Base-by-base conservation (phyloP, 2,113 vertebrate species). In the Odobenus rosmarus region DNA sequence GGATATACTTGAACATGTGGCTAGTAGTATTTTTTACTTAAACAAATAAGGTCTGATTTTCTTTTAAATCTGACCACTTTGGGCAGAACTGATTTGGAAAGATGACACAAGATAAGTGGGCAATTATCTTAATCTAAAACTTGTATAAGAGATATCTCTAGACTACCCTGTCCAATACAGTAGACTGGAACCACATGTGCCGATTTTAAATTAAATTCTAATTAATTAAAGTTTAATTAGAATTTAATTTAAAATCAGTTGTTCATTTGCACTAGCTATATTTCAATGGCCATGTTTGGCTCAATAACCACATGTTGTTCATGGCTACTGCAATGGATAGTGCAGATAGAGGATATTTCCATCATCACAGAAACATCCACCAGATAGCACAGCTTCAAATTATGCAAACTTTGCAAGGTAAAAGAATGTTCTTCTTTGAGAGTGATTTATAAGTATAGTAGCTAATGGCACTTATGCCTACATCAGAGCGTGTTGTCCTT, bases 401-500 rank as follows among this genome's bases (percentile, higher is more conserved):
- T 28, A 15, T 59, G 61, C 67, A 93, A 93, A 67, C 2, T 81
- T 96, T 94, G 76, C 88, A 98, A 92, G 93, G 88, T 71, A 67
- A 93, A 93, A 76, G 23, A 90, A 46, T 94, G 21, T 31, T 93
- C 49, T 89, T 67, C 59, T 93, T 82, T 31, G 3, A 92, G 69
- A 76, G 7, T 57, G 59, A 95, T 95, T 67, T 81, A 49, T 76
- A 96, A 96, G 80, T 10, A 74, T 23, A 84, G 55, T 9, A 71
- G 90, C 62, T 82, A 96, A 64, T 16, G n/a, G 28, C 83, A 28
- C 74, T 97, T 96, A 89, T 74, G 72, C 53, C 59, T 96, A 88
- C 92, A 92, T 90, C 49, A 39, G 46, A 33, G 28, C 14, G 9
- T 86, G 42, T 42, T 93, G 91, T 89, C 95, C 93, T 98, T 98